Percentiles rank a stretch among this genome's conserved stretches.
Evolutionary conservation across 1,140 invertebrate species (phyloP).

Genomic region (Bombus breviceps): DNA sequence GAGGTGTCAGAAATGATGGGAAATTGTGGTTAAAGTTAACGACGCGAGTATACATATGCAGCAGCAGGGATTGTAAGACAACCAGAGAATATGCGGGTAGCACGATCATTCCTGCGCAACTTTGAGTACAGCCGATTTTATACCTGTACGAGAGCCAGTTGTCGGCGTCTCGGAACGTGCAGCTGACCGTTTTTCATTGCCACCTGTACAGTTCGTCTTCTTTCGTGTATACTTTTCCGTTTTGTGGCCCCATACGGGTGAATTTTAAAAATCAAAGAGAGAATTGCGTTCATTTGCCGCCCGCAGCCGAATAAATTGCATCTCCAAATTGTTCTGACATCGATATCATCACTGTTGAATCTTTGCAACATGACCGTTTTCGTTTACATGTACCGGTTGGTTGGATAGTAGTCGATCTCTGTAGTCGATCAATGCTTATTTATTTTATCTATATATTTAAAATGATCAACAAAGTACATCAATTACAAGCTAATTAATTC

Average conservation of each 20-base stretch:
- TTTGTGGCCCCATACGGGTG: conserved; percentile 13
- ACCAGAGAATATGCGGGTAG: conserved; percentile 24
- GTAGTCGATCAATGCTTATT: background rate
- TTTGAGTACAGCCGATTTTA: conserved; percentile 15
- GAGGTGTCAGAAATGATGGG: background rate
- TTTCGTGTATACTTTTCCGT: conserved; percentile 47
- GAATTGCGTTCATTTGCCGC: background rate
- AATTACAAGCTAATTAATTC: background rate
- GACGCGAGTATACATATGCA: background rate
- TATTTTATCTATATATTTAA: background rate
- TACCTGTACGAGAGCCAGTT: conserved; percentile 29
- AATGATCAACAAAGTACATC: background rate
- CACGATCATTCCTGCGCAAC: background rate
- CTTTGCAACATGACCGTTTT: too few species aligned
- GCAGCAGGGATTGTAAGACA: conserved; percentile 6
- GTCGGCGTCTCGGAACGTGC: conserved; percentile 27
- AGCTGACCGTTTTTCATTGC: conserved; percentile 53
- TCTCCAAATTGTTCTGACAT: too few species aligned
- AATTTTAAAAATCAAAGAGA: background rate
- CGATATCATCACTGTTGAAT: background rate
- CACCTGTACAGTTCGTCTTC: conserved; percentile 49
- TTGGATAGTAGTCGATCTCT: too few species aligned
- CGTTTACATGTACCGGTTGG: too few species aligned
- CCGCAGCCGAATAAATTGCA: conserved; percentile 1
- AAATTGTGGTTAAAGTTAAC: conserved; percentile 9